Percentiles rank a stretch among this genome's conserved stretches.
Evolutionary conservation across 1,140 invertebrate species (phyloP).

Genomic region (Brachionus manjavacas): DNA sequence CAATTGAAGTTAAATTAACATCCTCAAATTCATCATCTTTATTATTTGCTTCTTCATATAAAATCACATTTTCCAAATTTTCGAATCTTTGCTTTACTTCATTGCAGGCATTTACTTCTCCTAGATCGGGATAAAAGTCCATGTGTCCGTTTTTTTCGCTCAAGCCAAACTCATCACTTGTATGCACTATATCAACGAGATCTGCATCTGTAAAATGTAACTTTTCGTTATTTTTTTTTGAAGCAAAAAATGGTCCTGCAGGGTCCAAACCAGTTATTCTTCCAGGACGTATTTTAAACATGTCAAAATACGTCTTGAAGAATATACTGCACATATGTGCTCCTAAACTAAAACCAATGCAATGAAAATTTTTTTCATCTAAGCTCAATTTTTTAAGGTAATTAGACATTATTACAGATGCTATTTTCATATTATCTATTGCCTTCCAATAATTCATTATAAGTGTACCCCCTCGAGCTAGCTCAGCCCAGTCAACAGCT

Average conservation of each 20-base stretch:
- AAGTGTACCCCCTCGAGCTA: background rate
- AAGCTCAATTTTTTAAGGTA: background rate
- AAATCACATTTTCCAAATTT: slow-evolving; percentile 33
- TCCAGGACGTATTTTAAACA: background rate
- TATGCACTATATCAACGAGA: slow-evolving; percentile 37
- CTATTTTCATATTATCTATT: slow-evolving; percentile 12
- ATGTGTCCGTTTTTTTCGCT: slow-evolving; percentile 23
- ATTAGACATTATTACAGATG: background rate
- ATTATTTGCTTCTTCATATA: slow-evolving; percentile 3
- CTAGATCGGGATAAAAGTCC: slow-evolving; percentile 39
- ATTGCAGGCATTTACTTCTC: slow-evolving; percentile 13
- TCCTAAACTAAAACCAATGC: slow-evolving; percentile 41
- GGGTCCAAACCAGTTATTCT: slow-evolving; percentile 38
- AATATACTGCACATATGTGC: slow-evolving; percentile 40
- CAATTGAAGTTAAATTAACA: background rate
- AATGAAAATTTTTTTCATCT: slow-evolving; percentile 41
- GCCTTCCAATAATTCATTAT: slow-evolving; percentile 37
- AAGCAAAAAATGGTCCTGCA: slow-evolving; percentile 29
- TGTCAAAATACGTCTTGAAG: slow-evolving; percentile 1
- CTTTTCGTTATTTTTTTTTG: background rate
- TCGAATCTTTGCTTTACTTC: background rate
- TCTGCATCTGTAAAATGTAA: slow-evolving; percentile 15
- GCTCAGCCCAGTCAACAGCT: slow-evolving; percentile 24
- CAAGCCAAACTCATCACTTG: slow-evolving; percentile 11
- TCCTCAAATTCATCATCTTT: background rate